Conservation (phyloP, 2,797 vertebrate genomes). For the Eutrigla gurnardus region DNA sequence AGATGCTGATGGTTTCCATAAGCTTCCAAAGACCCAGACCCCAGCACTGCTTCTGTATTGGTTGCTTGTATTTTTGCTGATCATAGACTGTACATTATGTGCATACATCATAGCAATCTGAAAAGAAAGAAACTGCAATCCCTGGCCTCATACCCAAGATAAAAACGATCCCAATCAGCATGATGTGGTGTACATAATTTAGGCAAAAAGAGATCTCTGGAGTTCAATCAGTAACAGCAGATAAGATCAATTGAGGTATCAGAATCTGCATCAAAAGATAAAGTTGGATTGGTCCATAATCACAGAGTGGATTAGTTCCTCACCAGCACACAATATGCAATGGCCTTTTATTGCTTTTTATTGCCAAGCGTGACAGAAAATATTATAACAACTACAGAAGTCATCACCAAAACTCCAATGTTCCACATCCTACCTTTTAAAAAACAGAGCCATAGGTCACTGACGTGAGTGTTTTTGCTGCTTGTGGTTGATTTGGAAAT, state of each 20-base stretch:
- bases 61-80: neutral
- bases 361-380: neutral
- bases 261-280: neutral
- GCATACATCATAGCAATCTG: neutral
- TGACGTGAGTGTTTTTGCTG: constrained; percentile 16
- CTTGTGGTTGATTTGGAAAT: constrained; percentile 19
- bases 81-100: neutral
- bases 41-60: neutral
- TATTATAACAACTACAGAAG: constrained; percentile 3
- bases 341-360: neutral
- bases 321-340: neutral
- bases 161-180: no score
- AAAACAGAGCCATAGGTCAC: constrained; percentile 33
- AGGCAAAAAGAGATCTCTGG: neutral
- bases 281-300: neutral
- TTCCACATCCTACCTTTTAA: constrained; percentile 14
- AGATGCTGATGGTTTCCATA: neutral
- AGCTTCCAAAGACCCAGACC: neutral
- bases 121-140: neutral
- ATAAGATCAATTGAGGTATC: neutral
- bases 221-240: accelerated
- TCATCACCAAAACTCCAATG: constrained; percentile 17
- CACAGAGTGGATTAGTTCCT: neutral
- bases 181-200: neutral
- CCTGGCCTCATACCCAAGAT: no score